Percentiles rank a stretch among this genome's conserved stretches.
Conservation (phyloP, 2,888 invertebrate genomes). For the Acleris cristana region DNA sequence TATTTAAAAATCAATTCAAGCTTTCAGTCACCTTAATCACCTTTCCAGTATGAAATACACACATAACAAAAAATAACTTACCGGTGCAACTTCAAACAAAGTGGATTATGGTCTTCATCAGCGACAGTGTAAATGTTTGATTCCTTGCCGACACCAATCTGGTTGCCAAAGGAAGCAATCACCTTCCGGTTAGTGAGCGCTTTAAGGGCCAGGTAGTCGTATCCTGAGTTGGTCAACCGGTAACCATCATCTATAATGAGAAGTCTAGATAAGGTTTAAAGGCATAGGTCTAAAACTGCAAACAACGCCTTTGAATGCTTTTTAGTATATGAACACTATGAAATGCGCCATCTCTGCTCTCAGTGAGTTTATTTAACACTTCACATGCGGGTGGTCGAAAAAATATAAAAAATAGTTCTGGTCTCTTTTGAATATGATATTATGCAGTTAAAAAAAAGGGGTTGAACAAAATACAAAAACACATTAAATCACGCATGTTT, state of each 20-base stretch:
- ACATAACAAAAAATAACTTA: slow-evolving; percentile 50
- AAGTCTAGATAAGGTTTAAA: neutral
- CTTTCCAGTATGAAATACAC: neutral
- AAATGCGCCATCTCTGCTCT: too few relatives aligned
- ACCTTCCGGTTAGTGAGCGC: slow-evolving; percentile 91
- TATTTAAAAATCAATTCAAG: too few relatives aligned
- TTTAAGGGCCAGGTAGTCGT: slow-evolving; percentile 98
- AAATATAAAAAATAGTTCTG: too few relatives aligned
- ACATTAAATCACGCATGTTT: too few relatives aligned
- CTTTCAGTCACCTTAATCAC: neutral
- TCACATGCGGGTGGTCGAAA: too few relatives aligned
- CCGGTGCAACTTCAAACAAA: slow-evolving; percentile 96
- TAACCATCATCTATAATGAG: slow-evolving; percentile 94
- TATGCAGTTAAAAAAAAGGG: too few relatives aligned
- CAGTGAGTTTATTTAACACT: too few relatives aligned
- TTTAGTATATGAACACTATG: neutral
- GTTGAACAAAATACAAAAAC: too few relatives aligned
- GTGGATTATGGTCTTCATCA: slow-evolving; percentile 89
- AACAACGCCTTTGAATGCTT: neutral
- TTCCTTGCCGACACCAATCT: slow-evolving; percentile 99
- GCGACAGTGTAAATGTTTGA: slow-evolving; percentile 97
- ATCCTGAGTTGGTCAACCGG: slow-evolving; percentile 96
- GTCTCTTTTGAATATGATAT: too few relatives aligned
- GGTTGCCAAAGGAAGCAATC: slow-evolving; percentile 95
- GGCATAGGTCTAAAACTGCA: neutral